Evolutionary conservation across 1,140 invertebrate species (phyloP), one percentile per base, ranked within the genome.

Genomic region (Leptinotarsa defecta): DNA sequence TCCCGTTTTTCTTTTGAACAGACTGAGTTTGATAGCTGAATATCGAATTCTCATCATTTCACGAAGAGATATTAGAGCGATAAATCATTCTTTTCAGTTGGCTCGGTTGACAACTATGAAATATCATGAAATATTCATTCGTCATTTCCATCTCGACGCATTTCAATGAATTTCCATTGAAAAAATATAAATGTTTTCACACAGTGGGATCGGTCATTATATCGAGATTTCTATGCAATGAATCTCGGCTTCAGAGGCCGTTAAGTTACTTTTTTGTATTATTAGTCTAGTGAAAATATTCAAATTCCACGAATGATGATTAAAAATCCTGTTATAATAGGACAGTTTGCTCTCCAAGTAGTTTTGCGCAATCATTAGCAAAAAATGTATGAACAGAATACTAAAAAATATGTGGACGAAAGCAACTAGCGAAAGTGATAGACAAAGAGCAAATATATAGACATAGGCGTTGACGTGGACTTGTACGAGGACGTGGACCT

Each of bases 61-160:
- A 17, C 15, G n/a, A 57, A 57, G 52, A 57, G n/a, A 57, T 17
- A 57, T 57, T 57, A n/a, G 15, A 8, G 52, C 52, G 15, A 57
- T 57, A 57, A 57, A 57, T 57, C 52, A 57, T 57, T 57, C 52
- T 57, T 57, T 57, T n/a, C 52, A 57, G 1, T 17, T 57, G 52
- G 17, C 52, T 19, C 15, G 15, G 52, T 15, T 57, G 52, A 57
- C 52, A 57, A 57, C 52, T 57, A 57, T 57, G 52, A 57, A 57
- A 57, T 57, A 57, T 57, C 52, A 57, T 57, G 52, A 57, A 57
- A 57, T 57, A 57, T 57, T 57, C 52, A 57, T 57, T 57, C 52
- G 52, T 57, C 52, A 57, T 57, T 57, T 57, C 52, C 52, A 57
- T 57, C n/a, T 57, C 52, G 52, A 57, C 52, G 52, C 52, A n/a